Conservation (phyloP, 2,797 vertebrate genomes). For the Danio albolineatus region DNA sequence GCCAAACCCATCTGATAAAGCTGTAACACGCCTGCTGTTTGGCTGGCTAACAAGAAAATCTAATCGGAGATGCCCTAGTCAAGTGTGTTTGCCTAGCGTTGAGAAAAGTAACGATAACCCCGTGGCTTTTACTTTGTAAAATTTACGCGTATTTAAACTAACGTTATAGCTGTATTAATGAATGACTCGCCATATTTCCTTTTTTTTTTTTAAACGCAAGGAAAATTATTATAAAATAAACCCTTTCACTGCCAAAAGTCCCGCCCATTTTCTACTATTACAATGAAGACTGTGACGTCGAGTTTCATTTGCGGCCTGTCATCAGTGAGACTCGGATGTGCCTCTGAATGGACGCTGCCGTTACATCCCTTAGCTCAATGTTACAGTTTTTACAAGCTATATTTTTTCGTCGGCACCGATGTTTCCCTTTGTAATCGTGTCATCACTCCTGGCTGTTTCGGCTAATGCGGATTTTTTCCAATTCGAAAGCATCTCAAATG, state of each 20-base stretch:
- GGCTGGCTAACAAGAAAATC: too few relatives aligned
- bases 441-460: slow-evolving; percentile 69
- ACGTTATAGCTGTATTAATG: too few relatives aligned
- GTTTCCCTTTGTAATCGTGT: slow-evolving; percentile 67
- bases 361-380: background rate
- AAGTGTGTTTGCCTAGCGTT: background rate
- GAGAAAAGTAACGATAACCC: background rate
- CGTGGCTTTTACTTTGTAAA: background rate
- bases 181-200: too few relatives aligned
- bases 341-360: slow-evolving; percentile 53
- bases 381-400: background rate
- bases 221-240: fast-evolving
- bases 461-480: slow-evolving; percentile 77
- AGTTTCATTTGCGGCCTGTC: background rate
- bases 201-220: too few relatives aligned
- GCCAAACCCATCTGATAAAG: too few relatives aligned
- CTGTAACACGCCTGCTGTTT: too few relatives aligned
- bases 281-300: background rate
- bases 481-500: slow-evolving; percentile 81
- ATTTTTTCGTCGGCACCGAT: slow-evolving; percentile 58
- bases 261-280: slow-evolving; percentile 3
- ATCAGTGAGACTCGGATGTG: background rate
- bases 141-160: too few relatives aligned
- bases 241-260: fast-evolving
- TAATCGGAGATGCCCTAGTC: too few relatives aligned